Evolutionary conservation across 2,888 invertebrate genomes (phyloP).

Genomic region (Reticulitermes lucifugus): DNA sequence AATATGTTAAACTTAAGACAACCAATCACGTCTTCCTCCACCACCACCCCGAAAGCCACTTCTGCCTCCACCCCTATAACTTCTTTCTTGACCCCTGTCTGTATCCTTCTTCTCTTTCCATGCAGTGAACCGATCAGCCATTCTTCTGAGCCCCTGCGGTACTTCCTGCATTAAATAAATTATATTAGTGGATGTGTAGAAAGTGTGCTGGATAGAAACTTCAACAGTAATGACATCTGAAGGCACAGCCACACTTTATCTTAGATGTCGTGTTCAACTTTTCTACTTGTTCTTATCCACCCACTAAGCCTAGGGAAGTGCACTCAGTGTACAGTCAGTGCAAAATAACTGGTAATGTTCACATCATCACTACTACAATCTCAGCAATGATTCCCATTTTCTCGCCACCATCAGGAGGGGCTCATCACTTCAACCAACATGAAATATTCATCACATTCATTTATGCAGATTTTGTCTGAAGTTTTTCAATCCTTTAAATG

Average conservation of each 20-base stretch:
- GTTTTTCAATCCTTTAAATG: too few species aligned
- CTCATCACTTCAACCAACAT: too few species aligned
- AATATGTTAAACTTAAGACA: too few species aligned
- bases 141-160: conserved; percentile 78
- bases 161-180: conserved; percentile 70
- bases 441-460: too few species aligned
- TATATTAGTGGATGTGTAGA: conserved; percentile 5
- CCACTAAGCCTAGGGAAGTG: too few species aligned
- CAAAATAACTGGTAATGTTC: too few species aligned
- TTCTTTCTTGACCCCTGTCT: conserved; percentile 62
- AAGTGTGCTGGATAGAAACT: background rate
- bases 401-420: too few species aligned
- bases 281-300: background rate
- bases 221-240: background rate
- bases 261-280: background rate
- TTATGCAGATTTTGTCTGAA: too few species aligned
- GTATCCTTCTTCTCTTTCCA: conserved; percentile 74
- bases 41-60: background rate
- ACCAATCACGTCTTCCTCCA: conserved; percentile 10
- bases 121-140: conserved; percentile 78
- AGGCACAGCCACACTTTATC: background rate
- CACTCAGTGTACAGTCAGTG: too few species aligned
- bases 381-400: too few species aligned
- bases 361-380: too few species aligned
- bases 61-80: conserved; percentile 7